phyloP scores from a whole-genome alignment of 2,113 vertebrate species.

The Pachypanchax playfairii region DNA sequence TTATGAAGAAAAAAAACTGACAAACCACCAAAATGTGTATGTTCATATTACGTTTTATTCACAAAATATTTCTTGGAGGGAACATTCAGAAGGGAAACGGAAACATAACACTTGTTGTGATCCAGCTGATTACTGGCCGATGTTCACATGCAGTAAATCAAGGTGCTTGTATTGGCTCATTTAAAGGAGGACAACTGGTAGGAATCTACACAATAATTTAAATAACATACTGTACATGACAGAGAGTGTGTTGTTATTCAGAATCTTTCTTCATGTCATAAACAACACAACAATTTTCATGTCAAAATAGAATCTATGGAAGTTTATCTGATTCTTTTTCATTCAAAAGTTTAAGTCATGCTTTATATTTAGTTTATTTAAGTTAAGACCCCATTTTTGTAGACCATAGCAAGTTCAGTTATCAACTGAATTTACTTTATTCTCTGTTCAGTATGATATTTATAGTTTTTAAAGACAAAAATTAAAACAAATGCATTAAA shows the following conservation, averaged over 20 bases:
- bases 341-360: too few relatives aligned
- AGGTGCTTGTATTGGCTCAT: conserved; percentile 6
- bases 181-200: conserved; percentile 40
- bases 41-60: conserved; percentile 44
- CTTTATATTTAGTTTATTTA: too few relatives aligned
- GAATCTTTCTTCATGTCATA: conserved; percentile 47
- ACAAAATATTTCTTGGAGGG: conserved; percentile 29
- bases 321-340: background rate
- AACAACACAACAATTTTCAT: conserved; percentile 1
- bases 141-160: conserved; percentile 58
- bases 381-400: too few relatives aligned
- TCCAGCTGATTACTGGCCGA: conserved; percentile 9
- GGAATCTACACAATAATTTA: conserved; percentile 22
- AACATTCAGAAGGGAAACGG: conserved; percentile 49
- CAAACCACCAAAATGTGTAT: background rate
- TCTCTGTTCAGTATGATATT: too few relatives aligned
- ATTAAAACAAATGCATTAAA: background rate
- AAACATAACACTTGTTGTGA: conserved; percentile 24
- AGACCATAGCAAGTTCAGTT: too few relatives aligned
- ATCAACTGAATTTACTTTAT: too few relatives aligned
- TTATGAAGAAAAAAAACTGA: too few relatives aligned
- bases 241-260: conserved; percentile 16
- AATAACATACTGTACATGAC: conserved; percentile 29
- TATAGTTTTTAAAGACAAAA: too few relatives aligned
- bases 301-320: background rate